Evolutionary conservation across 2,888 invertebrate genomes (phyloP), one percentile per base, ranked within the genome.

Genomic region (Callyntrura sp.): DNA sequence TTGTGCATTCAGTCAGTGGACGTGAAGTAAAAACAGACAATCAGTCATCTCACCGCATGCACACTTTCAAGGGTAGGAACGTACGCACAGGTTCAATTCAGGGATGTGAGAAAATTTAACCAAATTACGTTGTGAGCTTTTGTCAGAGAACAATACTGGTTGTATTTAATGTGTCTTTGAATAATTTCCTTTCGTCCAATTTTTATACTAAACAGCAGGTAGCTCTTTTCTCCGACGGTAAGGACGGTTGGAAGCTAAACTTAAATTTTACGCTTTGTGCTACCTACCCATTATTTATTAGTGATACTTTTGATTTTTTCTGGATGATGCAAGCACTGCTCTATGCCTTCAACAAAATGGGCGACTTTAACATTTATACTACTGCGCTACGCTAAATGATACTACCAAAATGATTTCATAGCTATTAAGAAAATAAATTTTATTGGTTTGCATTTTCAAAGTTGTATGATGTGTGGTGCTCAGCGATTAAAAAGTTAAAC

Each of bases 41-140:
- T 28, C 62, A 17, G 25, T 62, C 62, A 51, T 4, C 25, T 48
- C 73, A 48, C 76, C 25, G 17, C 76, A 55, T 51, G 76, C 14
- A 76, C 25, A 6, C 14, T 51, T 76, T n/a, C 25, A n/a, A 35
- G 35, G 35, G 11, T 73, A n/a, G 73, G 51, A 12, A 23, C 35
- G 35, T 35, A 35, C 35, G 14, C 25, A 76, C 76, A 76, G 76
- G 76, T 76, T 76, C 76, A 51, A 48, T 76, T 48, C 76, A 48
- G 0, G 25, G 51, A 76, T 76, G 76, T 76, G 76, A 76, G 76
- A 76, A 76, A 76, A 51, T 51, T 51, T 55, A 25, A 76, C 48
- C 76, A 48, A 76, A 48, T 76, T 48, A 55, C 25, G 25, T 76
- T 23, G 14, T 0, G 9, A 25, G 28, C 68, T 17, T 25, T 65